phyloP scores from a whole-genome alignment of 2,113 vertebrate species.

The Corydoras sp. region DNA sequence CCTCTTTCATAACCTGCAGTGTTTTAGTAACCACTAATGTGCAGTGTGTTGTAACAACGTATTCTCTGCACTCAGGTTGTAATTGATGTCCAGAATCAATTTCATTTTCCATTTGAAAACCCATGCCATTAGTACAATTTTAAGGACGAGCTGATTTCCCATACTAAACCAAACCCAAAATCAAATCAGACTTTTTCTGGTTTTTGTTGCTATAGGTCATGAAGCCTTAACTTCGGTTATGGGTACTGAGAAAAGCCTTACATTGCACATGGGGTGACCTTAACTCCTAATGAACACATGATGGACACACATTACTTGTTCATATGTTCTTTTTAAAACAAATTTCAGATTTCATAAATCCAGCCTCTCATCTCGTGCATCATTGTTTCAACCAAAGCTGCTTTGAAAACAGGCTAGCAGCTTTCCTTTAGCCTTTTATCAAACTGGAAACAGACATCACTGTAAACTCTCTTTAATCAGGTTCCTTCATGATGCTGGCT shows the following conservation, averaged over 20 bases:
- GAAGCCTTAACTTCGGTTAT: too few relatives aligned
- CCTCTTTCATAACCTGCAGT: constrained; percentile 9
- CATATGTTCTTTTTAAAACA: too few relatives aligned
- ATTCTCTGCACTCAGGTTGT: not conserved
- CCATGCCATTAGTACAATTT: too few relatives aligned
- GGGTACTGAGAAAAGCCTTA: too few relatives aligned
- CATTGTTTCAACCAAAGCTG: constrained; percentile 37
- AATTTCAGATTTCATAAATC: too few relatives aligned
- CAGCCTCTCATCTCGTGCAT: constrained; percentile 14
- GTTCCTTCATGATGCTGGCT: constrained; percentile 66
- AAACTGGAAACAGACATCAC: constrained; percentile 67
- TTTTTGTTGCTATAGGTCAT: too few relatives aligned
- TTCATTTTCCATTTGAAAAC: not conserved
- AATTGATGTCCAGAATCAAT: not conserved
- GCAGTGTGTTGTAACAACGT: not conserved
- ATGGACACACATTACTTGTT: too few relatives aligned
- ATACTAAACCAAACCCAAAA: too few relatives aligned
- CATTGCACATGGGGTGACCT: too few relatives aligned
- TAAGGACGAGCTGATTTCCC: too few relatives aligned
- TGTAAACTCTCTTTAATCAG: constrained; percentile 61
- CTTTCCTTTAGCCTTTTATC: constrained; percentile 46
- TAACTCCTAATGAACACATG: too few relatives aligned
- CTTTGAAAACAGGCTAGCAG: constrained; percentile 38
- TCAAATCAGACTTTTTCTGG: too few relatives aligned
- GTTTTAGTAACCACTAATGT: constrained; percentile 7